phyloP scores from a whole-genome alignment of 2,888 invertebrate genomes.

The Watsonalla cultraria region DNA sequence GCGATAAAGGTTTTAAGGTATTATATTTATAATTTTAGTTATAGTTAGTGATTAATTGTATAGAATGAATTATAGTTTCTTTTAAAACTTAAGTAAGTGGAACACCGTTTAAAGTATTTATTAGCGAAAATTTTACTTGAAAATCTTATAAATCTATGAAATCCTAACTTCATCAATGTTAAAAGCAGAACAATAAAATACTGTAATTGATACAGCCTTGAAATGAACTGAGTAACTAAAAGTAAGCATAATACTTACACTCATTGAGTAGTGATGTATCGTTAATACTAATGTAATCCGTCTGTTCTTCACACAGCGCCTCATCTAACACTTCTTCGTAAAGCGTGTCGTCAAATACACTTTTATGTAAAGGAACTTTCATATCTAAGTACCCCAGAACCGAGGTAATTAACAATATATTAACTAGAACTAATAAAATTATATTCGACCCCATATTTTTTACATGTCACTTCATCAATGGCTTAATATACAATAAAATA shows the following conservation, averaged over 20 bases:
- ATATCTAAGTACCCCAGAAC: constrained; percentile 19
- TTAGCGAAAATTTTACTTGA: too few relatives aligned
- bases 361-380: constrained; percentile 24
- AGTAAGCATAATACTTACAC: constrained; percentile 42
- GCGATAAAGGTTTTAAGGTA: too few relatives aligned
- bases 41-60: too few relatives aligned
- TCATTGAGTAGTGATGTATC: constrained; percentile 26
- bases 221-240: background rate
- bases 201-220: too few relatives aligned
- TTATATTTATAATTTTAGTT: too few relatives aligned
- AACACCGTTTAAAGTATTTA: too few relatives aligned
- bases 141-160: too few relatives aligned
- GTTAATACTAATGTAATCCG: constrained; percentile 35
- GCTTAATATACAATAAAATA: background rate
- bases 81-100: too few relatives aligned
- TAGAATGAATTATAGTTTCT: too few relatives aligned
- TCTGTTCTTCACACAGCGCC: constrained; percentile 45
- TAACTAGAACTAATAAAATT: constrained; percentile 4
- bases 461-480: background rate
- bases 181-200: too few relatives aligned
- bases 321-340: constrained; percentile 48
- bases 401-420: constrained; percentile 8
- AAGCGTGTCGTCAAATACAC: constrained; percentile 42
- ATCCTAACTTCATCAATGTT: too few relatives aligned
- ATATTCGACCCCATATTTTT: background rate